Evolutionary conservation across 1,140 invertebrate genomes (phyloP).

Genomic region (Periplaneta americana): DNA sequence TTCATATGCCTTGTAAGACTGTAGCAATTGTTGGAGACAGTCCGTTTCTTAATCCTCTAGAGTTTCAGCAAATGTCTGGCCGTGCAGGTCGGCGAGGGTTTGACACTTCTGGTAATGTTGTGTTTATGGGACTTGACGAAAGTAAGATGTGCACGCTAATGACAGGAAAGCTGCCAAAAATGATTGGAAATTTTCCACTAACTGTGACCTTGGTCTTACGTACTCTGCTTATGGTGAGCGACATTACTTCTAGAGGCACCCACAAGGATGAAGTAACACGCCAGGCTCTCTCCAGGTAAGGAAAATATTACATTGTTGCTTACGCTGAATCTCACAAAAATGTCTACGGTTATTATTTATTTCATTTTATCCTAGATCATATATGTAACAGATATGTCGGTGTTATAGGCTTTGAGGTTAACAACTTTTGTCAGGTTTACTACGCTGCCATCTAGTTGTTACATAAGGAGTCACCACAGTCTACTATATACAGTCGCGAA

Average conservation of each 20-base stretch:
- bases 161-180: constrained; percentile 1
- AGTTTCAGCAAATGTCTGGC: constrained; percentile 25
- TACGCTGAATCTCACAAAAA: too few species aligned
- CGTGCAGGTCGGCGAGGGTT: constrained; percentile 17
- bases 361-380: too few species aligned
- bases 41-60: constrained; percentile 21
- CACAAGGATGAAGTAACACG: not conserved
- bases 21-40: constrained; percentile 22
- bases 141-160: constrained; percentile 11
- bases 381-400: too few species aligned
- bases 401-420: too few species aligned
- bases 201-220: constrained; percentile 1
- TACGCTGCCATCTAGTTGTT: too few species aligned
- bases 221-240: not conserved
- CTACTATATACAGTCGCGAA: too few species aligned
- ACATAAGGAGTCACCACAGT: too few species aligned
- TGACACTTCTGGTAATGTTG: constrained; percentile 13
- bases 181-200: constrained; percentile 6
- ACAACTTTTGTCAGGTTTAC: too few species aligned
- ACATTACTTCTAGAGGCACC: not conserved
- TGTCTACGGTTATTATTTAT: too few species aligned
- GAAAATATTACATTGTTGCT: too few species aligned
- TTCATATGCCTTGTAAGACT: constrained; percentile 27
- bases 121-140: constrained; percentile 9
- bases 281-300: constrained; percentile 4